Evolutionary conservation across 2,113 vertebrate genomes (phyloP), one percentile per base, ranked within the genome.

Genomic region (Alosa alosa): DNA sequence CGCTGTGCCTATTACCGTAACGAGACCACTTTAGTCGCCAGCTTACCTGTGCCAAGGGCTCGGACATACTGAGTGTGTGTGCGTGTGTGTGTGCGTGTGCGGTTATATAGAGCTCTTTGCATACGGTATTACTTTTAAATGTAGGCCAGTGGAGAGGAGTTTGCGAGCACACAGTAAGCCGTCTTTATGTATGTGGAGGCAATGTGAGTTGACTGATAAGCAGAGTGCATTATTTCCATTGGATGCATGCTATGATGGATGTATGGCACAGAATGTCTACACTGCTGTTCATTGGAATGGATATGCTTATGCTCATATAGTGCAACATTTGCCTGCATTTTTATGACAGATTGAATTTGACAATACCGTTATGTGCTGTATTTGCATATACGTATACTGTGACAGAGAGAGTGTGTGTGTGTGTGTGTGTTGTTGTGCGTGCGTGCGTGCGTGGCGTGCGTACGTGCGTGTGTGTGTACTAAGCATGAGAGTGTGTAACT

Each of bases 11-110:
- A 72, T 72, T 72, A 72, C 64, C 11, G 9, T 72, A 72, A 72
- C 64, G 64, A 72, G n/a, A 36, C 36, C 64, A 36, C 64, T 72
- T 72, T 36, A 72, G 64, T 72, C 64, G 9, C 64, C 64, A 36
- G 64, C 64, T 36, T 72, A 72, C 64, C 64, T 72, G 64, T 72
- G 64, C 64, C 64, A 72, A 72, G 64, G 31, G 64, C n/a, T 72
- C 15, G 64, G 25, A 64, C 5, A 31, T 3, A 5, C 60, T 25
- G 60, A 1, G 60, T 25, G 60, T 64, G 60, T 64, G 60, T 60
- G 13, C 6, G 55, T 60, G 55, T 22, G 55, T 60, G 60, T 64
- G 20, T 25, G 60, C 6, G 60, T 25, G 60, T 22, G 20, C 1
- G 41, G 57, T 25, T 64, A 64, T 64, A 64, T 25, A 64, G 22